A percentile compares a stretch with the other conserved stretches of the same genome.
phyloP scores from a whole-genome alignment of 2,113 vertebrate genomes.

The Psettodes erumei region DNA sequence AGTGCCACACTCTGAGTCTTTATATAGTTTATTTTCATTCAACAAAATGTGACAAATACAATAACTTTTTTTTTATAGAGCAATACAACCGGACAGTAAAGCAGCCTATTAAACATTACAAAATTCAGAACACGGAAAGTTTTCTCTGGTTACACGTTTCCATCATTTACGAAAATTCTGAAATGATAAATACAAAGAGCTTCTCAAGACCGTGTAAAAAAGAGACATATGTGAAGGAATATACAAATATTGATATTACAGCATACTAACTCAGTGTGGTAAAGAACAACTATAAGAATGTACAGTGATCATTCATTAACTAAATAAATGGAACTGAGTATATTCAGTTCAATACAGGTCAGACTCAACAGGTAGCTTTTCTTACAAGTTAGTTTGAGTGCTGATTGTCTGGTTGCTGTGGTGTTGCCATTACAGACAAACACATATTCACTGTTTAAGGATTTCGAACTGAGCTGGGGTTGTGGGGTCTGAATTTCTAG shows the following conservation, averaged over 20 bases:
- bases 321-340: slow-evolving; percentile 11
- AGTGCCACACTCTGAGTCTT: slow-evolving; percentile 32
- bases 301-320: background rate
- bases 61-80: background rate
- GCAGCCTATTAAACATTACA: slow-evolving; percentile 28
- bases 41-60: background rate
- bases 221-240: background rate
- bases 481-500: background rate
- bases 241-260: background rate
- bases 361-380: background rate
- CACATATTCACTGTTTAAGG: background rate
- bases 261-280: background rate
- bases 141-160: background rate
- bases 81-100: background rate
- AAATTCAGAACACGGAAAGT: background rate
- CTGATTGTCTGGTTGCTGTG: slow-evolving; percentile 22
- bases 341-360: background rate
- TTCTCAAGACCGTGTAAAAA: background rate
- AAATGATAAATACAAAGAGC: slow-evolving; percentile 33
- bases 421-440: too few relatives aligned
- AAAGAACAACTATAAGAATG: background rate
- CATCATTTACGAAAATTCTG: background rate
- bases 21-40: slow-evolving; percentile 24
- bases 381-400: background rate
- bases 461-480: background rate